Conservation (phyloP, 2,888 invertebrate species). For the Microctonus aethiopoides region DNA sequence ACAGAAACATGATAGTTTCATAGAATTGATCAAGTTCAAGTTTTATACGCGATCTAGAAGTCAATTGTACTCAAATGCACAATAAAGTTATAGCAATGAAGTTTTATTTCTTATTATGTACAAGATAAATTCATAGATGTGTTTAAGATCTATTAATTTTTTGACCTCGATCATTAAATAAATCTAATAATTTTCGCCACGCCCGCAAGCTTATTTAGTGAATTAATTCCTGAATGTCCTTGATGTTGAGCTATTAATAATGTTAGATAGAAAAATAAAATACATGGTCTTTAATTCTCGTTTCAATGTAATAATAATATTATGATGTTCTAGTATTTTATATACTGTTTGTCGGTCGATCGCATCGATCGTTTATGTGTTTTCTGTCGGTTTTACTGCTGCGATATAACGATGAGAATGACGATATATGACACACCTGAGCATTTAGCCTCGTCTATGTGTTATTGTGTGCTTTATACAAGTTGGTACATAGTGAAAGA, state of each 20-base stretch:
- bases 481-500: no score
- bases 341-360: constrained; percentile 5
- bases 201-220: not conserved
- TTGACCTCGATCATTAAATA: not conserved
- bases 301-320: not conserved
- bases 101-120: not conserved
- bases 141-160: not conserved
- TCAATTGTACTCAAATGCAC: not conserved
- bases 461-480: not conserved
- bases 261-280: not conserved
- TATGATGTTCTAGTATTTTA: not conserved
- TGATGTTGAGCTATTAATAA: not conserved
- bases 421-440: constrained; percentile 6
- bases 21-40: not conserved
- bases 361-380: constrained; percentile 10
- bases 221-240: not conserved
- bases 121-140: not conserved
- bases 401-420: not conserved
- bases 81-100: not conserved
- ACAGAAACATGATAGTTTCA: no score
- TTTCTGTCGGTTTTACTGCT: constrained; percentile 1
- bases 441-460: constrained; percentile 6
- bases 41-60: not conserved
- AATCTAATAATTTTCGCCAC: not conserved
- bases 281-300: not conserved